Percentiles rank a stretch among this genome's conserved stretches.
Evolutionary conservation across 1,140 invertebrate genomes (phyloP).

Genomic region (Dufourea novaeangliae): DNA sequence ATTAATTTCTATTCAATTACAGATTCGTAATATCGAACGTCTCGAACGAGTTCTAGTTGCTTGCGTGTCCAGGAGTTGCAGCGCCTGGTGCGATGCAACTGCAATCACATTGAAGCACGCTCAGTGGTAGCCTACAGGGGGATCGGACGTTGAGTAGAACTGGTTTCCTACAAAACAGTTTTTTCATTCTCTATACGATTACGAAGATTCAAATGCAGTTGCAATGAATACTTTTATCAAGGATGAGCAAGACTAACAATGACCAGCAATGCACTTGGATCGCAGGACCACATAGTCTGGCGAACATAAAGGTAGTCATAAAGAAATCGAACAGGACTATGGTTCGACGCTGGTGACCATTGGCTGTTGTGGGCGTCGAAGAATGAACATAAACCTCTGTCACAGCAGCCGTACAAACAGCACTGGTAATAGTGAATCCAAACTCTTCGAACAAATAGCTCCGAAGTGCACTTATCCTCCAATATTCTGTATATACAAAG

Average conservation of each 20-base stretch:
- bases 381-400: conserved; percentile 59
- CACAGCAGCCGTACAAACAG: conserved; percentile 28
- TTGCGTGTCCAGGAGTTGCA: not conserved
- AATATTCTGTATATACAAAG: conserved; percentile 60
- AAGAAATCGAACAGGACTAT: conserved; percentile 37
- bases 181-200: not conserved
- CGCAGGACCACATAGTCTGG: not conserved
- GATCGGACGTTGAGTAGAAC: not conserved
- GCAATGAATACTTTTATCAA: not conserved
- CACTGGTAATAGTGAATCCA: conserved; percentile 6
- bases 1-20: conserved; percentile 17
- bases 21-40: not conserved
- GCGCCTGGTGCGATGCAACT: conserved; percentile 17
- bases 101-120: not conserved
- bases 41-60: conserved; percentile 10
- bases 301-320: conserved; percentile 21
- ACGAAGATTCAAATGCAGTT: conserved; percentile 15
- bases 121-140: not conserved
- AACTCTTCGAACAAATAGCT: conserved; percentile 20
- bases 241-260: not conserved
- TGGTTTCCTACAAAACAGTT: not conserved
- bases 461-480: not conserved
- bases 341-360: conserved; percentile 15
- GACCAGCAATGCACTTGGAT: not conserved
- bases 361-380: conserved; percentile 52